Base-by-base conservation (phyloP, 2,888 invertebrate species). In the Metalampra italica region DNA sequence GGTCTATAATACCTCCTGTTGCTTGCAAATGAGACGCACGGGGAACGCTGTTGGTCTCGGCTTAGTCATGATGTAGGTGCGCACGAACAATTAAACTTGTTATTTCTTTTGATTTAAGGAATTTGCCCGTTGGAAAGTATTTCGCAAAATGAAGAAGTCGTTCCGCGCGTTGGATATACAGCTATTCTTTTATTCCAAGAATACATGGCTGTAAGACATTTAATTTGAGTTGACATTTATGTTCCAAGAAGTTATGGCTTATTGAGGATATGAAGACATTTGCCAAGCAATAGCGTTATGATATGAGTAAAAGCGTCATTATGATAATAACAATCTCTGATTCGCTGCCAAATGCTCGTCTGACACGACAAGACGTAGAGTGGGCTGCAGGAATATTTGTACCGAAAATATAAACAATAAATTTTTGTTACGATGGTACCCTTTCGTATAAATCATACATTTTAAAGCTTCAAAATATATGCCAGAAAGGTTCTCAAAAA, bases 1-100 rank as follows among this genome's bases (percentile, higher is more conserved):
- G 82, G 82, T 84, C 86, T 82, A 87, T 87, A 87, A 87, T 88
- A 87, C 22, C 22, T 78, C 78, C 82, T 86, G 88, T 83, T 81
- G 80, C 84, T 89, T 89, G 88, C 89, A 89, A 89, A 89, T 89
- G 88, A 87, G 88, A 86, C 82, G 82, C 80, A 75, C 75, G 60
- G 69, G 60, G 74, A 75, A 82, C 86, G 82, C 5, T 78, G 85
- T 76, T 76, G 71, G 74, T 64, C 75, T 73, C 76, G 74, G 77
- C 76, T 74, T 71, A 76, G 68, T 82, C 81, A 80, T 86, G 79
- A 84, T 82, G 78, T 77, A 72, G 73, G 68, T 69, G 71, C 68
- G 66, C 60, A 22, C 11, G 76, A 79, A 82, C 84, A 88, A 87
- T 86, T 86, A 87, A 84, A 82, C 75, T 29, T 12, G 3, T 37